Conservation (phyloP, 2,113 vertebrate species). For the Pituophis catenifer region DNA sequence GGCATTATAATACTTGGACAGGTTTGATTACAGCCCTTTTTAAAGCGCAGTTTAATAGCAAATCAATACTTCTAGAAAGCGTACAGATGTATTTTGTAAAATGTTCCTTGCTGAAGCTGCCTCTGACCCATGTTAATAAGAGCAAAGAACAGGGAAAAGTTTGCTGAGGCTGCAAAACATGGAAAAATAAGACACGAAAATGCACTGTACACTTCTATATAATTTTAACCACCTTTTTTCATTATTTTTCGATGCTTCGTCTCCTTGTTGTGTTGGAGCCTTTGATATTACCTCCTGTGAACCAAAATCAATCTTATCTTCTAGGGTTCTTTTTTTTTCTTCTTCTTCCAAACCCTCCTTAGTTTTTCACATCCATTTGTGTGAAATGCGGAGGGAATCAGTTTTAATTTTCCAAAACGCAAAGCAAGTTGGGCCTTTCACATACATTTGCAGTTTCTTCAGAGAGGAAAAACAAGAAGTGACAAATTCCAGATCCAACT, state of each 20-base stretch:
- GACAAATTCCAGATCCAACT: not conserved
- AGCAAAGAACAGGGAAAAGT: not conserved
- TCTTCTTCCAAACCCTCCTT: not conserved
- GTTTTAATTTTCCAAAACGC: not conserved
- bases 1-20: not conserved
- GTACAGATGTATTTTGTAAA: not conserved
- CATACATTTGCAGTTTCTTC: not conserved
- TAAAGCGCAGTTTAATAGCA: not conserved
- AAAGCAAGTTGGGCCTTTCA: not conserved
- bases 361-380: not conserved
- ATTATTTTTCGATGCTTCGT: not conserved
- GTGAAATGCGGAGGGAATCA: not conserved
- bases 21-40: not conserved
- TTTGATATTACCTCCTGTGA: not conserved
- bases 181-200: not conserved
- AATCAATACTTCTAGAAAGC: slow-evolving; percentile 9
- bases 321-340: not conserved
- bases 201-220: not conserved
- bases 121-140: not conserved
- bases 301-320: not conserved
- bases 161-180: not conserved
- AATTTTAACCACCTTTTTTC: not conserved
- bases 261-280: not conserved
- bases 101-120: not conserved
- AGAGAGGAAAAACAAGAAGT: not conserved